phyloP scores from a whole-genome alignment of 1,140 invertebrate genomes.

The Cherax destructor region DNA sequence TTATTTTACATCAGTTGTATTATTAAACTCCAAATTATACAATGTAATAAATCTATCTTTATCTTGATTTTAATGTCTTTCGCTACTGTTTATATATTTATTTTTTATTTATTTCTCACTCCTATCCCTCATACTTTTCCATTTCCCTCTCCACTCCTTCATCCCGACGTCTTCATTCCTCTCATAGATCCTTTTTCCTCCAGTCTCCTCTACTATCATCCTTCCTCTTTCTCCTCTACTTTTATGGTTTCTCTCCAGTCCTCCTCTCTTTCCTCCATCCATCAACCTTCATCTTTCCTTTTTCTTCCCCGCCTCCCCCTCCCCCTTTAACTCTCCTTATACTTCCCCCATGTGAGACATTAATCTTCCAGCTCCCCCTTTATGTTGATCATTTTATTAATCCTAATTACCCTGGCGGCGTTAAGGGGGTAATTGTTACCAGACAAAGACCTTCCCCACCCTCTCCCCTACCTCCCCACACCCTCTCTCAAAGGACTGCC shows the following conservation, averaged over 20 bases:
- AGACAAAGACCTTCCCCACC: background rate
- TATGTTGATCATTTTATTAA: conserved; percentile 16
- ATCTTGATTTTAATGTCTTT: background rate
- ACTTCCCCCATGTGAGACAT: background rate
- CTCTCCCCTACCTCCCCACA: background rate
- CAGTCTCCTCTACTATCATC: background rate
- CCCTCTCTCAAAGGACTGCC: background rate
- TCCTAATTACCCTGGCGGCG: conserved; percentile 5
- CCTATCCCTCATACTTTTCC: background rate
- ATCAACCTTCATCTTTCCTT: too few relatives aligned
- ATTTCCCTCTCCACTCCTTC: too few relatives aligned
- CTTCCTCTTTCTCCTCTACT: background rate
- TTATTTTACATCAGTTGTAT: too few relatives aligned
- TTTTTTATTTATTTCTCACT: background rate
- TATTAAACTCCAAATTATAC: too few relatives aligned
- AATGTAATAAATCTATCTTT: background rate
- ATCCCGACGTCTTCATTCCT: background rate
- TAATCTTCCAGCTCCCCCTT: background rate
- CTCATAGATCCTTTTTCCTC: background rate
- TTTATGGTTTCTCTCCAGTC: background rate
- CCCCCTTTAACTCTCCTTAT: background rate
- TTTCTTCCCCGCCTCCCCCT: background rate
- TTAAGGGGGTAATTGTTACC: background rate
- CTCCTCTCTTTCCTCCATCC: background rate
- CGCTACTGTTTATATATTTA: background rate